Conservation (phyloP, 2,888 invertebrate genomes). For the Autographa gamma region DNA sequence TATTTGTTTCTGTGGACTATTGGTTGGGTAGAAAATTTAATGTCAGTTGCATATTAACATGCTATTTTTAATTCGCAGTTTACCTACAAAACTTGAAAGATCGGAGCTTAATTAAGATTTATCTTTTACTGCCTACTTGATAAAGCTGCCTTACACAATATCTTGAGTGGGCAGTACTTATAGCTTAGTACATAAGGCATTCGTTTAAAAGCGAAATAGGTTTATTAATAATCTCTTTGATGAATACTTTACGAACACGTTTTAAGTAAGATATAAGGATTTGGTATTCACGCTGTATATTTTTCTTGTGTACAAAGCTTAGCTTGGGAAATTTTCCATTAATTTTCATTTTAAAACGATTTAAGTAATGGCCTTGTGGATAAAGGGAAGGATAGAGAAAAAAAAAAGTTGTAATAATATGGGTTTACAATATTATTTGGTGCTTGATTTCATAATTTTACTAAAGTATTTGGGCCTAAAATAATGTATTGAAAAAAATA, state of each 20-base stretch:
- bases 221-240: slow-evolving; percentile 27
- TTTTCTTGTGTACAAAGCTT: slow-evolving; percentile 10
- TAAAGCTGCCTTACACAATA: not conserved
- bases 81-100: no score
- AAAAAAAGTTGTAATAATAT: no score
- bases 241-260: slow-evolving; percentile 24
- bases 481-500: no score
- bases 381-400: no score
- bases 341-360: slow-evolving; percentile 13
- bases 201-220: not conserved
- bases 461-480: no score
- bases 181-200: not conserved
- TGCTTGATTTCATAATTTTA: no score
- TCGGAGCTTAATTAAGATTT: not conserved
- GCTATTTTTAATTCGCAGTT: no score
- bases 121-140: not conserved
- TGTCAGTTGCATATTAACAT: no score
- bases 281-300: slow-evolving; percentile 6
- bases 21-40: no score
- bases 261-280: slow-evolving; percentile 21
- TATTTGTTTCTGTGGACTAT: no score
- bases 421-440: no score
- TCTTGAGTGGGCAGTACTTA: not conserved
- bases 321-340: slow-evolving; percentile 7
- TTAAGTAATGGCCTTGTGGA: not conserved